Conservation (phyloP, 2,888 invertebrate genomes). For the Pandemis cinnamomeana region DNA sequence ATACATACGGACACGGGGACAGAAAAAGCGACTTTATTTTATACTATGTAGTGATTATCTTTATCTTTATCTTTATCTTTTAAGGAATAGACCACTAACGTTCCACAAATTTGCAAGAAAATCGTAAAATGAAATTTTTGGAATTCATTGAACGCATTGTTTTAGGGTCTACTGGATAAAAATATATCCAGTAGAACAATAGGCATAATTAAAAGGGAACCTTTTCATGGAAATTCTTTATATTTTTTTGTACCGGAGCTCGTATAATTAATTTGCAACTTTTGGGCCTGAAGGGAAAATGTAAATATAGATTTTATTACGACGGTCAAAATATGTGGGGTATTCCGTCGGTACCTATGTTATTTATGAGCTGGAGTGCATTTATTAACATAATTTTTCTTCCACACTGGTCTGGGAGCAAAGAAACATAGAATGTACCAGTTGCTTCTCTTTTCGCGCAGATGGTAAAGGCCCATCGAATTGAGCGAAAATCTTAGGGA, state of each 20-base stretch:
- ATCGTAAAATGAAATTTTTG: not conserved
- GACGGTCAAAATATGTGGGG: not conserved
- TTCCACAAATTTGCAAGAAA: not conserved
- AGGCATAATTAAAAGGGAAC: not conserved
- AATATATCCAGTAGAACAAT: not conserved
- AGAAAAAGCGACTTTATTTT: no score
- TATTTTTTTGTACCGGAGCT: not conserved
- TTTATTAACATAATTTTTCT: no score
- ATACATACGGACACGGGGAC: no score
- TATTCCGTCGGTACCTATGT: not conserved
- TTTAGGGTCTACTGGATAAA: not conserved
- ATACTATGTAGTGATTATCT: no score
- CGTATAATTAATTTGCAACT: conserved; percentile 9
- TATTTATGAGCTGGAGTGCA: no score
- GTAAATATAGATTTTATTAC: not conserved
- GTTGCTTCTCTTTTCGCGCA: no score
- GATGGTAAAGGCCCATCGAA: no score
- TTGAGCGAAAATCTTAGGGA: no score
- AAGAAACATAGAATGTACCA: no score
- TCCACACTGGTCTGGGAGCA: no score
- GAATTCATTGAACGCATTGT: not conserved
- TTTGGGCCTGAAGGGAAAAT: not conserved
- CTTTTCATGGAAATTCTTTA: not conserved
- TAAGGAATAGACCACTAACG: not conserved
- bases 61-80: no score